Evolutionary conservation across 2,888 invertebrate species (phyloP).

Genomic region (Dolomedes plantarius): DNA sequence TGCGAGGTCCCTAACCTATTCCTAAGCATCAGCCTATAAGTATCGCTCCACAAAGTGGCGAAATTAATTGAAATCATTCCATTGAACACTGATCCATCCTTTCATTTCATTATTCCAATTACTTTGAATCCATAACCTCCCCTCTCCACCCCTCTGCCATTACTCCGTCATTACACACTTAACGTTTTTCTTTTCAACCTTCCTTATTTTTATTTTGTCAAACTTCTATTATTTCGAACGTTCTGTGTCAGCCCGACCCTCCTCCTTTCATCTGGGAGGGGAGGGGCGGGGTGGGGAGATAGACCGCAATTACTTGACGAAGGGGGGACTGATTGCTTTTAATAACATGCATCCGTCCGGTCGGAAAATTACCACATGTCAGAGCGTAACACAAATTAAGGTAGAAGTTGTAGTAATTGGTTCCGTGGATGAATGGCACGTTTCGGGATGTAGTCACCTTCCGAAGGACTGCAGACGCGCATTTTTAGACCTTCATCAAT

Average conservation of each 20-base stretch:
- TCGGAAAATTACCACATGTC: conserved; percentile 43
- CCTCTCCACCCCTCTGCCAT: neutral
- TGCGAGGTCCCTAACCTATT: too few species aligned
- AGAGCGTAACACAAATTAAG: conserved; percentile 22
- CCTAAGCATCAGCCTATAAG: too few species aligned
- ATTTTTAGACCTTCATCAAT: neutral
- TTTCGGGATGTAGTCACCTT: neutral
- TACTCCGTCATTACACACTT: neutral
- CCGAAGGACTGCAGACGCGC: neutral
- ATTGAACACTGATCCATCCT: neutral
- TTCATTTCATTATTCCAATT: conserved; percentile 6
- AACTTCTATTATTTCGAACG: conserved; percentile 10
- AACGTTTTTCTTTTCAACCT: neutral
- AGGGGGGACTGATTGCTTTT: conserved; percentile 30
- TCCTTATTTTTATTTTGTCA: neutral
- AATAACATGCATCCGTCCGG: conserved; percentile 34
- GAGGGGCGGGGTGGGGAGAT: neutral
- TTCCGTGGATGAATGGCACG: conserved; percentile 5
- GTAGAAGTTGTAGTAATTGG: conserved; percentile 30
- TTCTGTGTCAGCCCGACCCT: neutral
- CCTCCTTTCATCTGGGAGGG: neutral
- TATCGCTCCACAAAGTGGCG: neutral
- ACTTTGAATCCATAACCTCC: neutral
- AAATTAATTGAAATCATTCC: conserved; percentile 7
- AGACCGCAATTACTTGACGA: conserved; percentile 15